Base-by-base conservation (phyloP, 2,888 invertebrate genomes). In the Agonopterix heracliana region DNA sequence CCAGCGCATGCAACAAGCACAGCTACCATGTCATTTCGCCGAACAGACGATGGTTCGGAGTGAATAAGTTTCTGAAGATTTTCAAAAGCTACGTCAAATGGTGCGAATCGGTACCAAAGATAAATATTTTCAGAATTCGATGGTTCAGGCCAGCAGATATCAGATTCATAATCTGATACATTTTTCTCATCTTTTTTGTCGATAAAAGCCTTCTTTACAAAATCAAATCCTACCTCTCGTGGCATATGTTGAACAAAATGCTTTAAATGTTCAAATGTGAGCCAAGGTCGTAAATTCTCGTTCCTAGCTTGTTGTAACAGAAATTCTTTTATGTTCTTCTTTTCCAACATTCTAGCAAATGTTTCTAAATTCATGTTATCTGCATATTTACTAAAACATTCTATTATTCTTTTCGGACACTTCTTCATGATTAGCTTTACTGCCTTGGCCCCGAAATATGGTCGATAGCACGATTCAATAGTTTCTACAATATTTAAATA, bases 351-450 rank as follows among this genome's bases (percentile, higher is more conserved):
- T 61, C 69, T 75, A 5, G 66, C 71, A 59, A 85, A 79, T 2
- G 77, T 81, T 3, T 64, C 63, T 8, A 77, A 48, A 50, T 85
- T 54, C 44, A 84, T 57, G 9, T 34, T 52, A 2, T 48, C 10
- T 2, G 57, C 49, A 54, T 73, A 83, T 50, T 59, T 63, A 41
- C 72, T 62, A 53, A 81, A 75, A 26, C 75, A 67, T 34, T 66
- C 54, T 34, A 60, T 59, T 34, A 84, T 59, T 54, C 70, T 68
- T 7, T 78, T 64, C n/a, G 73, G 64, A 45, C 59, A 64, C 13
- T 64, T 64, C 46, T 67, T 77, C 79, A 84, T 78, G 4, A 83
- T 62, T 9, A 68, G 43, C 41, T 68, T 55, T 14, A 83, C 83
- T 10, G 59, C 56, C 57, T 76, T 76, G 3, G 65, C 53, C 46